phyloP scores from a whole-genome alignment of 1,140 invertebrate genomes.

The Eupeodes corollae region DNA sequence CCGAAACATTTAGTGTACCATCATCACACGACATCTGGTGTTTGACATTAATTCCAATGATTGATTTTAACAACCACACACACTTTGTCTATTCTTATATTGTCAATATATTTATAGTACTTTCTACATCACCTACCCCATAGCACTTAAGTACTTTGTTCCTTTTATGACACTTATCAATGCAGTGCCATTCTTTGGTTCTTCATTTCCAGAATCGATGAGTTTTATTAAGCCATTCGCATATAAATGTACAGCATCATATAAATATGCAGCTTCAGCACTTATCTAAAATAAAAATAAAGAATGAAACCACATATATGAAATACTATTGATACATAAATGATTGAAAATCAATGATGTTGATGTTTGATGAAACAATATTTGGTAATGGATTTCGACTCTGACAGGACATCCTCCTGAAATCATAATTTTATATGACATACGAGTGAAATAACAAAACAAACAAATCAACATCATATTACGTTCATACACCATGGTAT shows the following conservation, averaged over 20 bases:
- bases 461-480: not conserved
- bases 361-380: not conserved
- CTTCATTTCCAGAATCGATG: conserved; percentile 45
- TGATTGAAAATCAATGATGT: not conserved
- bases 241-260: conserved; percentile 80
- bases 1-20: too few relatives aligned
- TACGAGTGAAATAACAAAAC: not conserved
- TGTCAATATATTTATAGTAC: not conserved
- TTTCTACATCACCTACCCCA: conserved; percentile 53
- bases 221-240: conserved; percentile 59
- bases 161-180: conserved; percentile 60
- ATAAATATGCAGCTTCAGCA: conserved; percentile 82
- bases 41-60: too few relatives aligned
- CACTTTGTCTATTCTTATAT: too few relatives aligned
- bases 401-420: too few relatives aligned
- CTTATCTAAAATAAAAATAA: conserved; percentile 50
- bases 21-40: too few relatives aligned
- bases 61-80: too few relatives aligned
- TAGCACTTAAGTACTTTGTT: conserved; percentile 67
- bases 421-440: too few relatives aligned
- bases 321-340: not conserved
- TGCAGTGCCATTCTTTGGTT: conserved; percentile 58
- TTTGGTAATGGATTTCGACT: not conserved
- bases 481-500: not conserved
- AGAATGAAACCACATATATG: too few relatives aligned